Conservation (phyloP, 2,888 invertebrate species). For the Spilarctia lutea region DNA sequence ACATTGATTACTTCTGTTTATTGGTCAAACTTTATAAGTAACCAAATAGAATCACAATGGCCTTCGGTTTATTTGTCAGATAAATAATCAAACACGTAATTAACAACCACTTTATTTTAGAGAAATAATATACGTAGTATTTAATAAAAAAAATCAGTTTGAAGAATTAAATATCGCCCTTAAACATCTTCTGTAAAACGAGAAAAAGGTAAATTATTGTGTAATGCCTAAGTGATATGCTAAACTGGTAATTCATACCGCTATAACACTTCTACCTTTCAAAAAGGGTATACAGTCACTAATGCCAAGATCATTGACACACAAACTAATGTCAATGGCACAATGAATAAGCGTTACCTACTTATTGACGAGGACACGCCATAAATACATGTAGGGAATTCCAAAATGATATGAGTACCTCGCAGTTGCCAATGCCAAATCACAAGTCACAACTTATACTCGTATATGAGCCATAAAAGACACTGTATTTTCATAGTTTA, state of each 20-base stretch:
- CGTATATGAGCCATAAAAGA: background rate
- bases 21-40: background rate
- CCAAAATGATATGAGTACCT: conserved; percentile 31
- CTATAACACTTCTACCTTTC: conserved; percentile 1
- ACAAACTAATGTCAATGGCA: conserved; percentile 53
- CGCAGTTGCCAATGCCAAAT: background rate
- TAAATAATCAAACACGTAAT: background rate
- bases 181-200: background rate
- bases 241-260: background rate
- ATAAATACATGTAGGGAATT: conserved; percentile 36
- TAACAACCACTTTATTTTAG: background rate
- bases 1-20: background rate
- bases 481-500: background rate
- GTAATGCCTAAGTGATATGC: background rate
- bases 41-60: background rate
- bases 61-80: background rate
- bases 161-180: background rate
- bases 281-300: conserved; percentile 15
- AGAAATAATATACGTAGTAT: background rate
- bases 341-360: conserved; percentile 55
- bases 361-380: conserved; percentile 52
- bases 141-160: background rate
- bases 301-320: conserved; percentile 53
- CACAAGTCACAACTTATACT: background rate
- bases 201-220: background rate